Evolutionary conservation across 2,888 invertebrate species (phyloP), one percentile per base, ranked within the genome.

Genomic region (Epirrita christyi): DNA sequence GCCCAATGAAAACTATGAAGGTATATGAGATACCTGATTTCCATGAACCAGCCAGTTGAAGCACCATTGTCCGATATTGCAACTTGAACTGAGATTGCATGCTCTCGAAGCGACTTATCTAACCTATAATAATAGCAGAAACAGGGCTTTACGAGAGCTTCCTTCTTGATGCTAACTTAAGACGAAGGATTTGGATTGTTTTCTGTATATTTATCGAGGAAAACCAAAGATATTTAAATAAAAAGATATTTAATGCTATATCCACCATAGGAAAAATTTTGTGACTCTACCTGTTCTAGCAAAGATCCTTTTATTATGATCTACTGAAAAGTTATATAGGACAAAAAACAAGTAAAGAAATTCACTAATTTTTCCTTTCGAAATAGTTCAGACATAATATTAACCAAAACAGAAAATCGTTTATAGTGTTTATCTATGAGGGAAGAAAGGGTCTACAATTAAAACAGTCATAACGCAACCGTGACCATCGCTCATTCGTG

Each of bases 121-220:
- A 67, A 76, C 77, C 81, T 81, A 86, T 87, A 81, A 85, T 79
- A 82, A 82, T 73, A 73, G 74, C 75, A 73, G 73, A 79, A 80
- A 78, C 75, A 76, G 40, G 6, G 29, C 36, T 34, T 40, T 21
- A 21, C 21, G 27, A 13, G 28, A 10, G 32, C 40, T 32, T 38
- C 13, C 13, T 42, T 32, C 11, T 11, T 38, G 14, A 38, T 38
- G 7, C 8, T 34, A 37, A 44, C 38, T 57, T 52, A 34, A 57
- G 34, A 58, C 36, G 47, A 3, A 11, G 2, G 38, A 13, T 1
- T 38, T 38, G 57, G 55, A 71, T 54, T 55, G 63, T 71, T 72
- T 38, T 29, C 21, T 9, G 0, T 27, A 27, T 15, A 7, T 32
- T 29, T 5, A 4, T 21, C n/a, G n/a, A n/a, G n/a, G n/a, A n/a